Base-by-base conservation (phyloP, 1,140 invertebrate genomes). In the Caenorhabditis inopinata region DNA sequence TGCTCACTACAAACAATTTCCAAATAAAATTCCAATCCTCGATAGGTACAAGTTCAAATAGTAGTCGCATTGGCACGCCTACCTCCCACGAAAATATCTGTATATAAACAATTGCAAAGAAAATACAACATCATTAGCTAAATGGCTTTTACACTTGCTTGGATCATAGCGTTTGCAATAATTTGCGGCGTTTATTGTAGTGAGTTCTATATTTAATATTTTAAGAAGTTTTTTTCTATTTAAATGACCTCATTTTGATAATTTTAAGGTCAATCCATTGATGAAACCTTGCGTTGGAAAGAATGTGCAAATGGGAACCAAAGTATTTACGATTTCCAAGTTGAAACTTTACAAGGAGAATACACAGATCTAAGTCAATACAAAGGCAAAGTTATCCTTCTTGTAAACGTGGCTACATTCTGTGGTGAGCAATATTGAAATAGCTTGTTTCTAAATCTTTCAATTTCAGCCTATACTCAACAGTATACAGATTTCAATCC, bases 381-480 rank as follows among this genome's bases (percentile, higher is more conserved):
- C 85, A 81, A 84, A 82, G 89, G 88, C 23, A 85, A 89, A 75
- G 89, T 89, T 11, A 73, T 89, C 18, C 75, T 90, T 9, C 83
- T 90, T 14, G 89, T 90, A 5, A 90, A 90, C 83, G 87, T 90
- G 42, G 90, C 90, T 18, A 90, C 89, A 42, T 90, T 88, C 86
- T 90, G 90, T 53, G 85, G 85, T 86, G 47, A 35, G 53, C 74
- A 23, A n/a, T 12, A 12, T 25, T 47, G 27, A 29, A n/a, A 14
- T 16, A 38, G 4, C 38, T 6, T 1, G 14, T 38, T 21, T 1
- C 9, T 7, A 1, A 18, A 23, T 18, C 35, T 18, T 38, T 6
- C n/a, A 18, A 18, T 76, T 84, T 84, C 58, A 82, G 86, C 87
- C 5, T 87, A 88, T 74, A 87, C 86, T 16, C 86, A 87, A 75